A percentile compares a stretch with the other conserved stretches of the same genome.
Evolutionary conservation across 2,888 invertebrate species (phyloP).

Genomic region (Petrophora chlorosata): DNA sequence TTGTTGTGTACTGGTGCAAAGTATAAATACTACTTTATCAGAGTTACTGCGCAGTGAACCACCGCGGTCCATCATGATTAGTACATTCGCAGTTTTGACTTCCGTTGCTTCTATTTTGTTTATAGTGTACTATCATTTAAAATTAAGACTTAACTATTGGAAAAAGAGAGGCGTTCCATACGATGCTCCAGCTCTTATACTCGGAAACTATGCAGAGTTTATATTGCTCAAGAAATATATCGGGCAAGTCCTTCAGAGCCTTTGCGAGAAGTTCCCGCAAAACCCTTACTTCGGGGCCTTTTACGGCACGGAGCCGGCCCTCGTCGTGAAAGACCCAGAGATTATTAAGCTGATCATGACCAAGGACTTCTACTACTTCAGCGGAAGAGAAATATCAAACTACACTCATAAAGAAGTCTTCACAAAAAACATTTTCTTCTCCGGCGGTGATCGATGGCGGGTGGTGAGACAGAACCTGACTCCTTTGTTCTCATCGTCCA

Average conservation of each 20-base stretch:
- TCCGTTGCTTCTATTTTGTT: slow-evolving; percentile 17
- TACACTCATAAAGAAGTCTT: slow-evolving; percentile 50
- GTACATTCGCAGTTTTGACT: neutral
- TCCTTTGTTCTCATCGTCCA: slow-evolving; percentile 61
- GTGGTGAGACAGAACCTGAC: slow-evolving; percentile 62
- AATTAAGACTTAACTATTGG: slow-evolving; percentile 56
- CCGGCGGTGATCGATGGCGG: slow-evolving; percentile 63
- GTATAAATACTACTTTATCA: no score
- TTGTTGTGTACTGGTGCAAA: no score
- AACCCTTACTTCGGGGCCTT: slow-evolving; percentile 60
- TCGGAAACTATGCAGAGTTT: slow-evolving; percentile 59
- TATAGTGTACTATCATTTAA: slow-evolving; percentile 38
- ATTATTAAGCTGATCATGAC: slow-evolving; percentile 56
- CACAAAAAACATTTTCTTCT: slow-evolving; percentile 52
- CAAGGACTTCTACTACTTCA: slow-evolving; percentile 66
- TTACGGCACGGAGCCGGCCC: slow-evolving; percentile 61
- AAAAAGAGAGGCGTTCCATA: slow-evolving; percentile 50
- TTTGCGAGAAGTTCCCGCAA: slow-evolving; percentile 53
- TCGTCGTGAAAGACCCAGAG: slow-evolving; percentile 61
- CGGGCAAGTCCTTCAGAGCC: slow-evolving; percentile 40
- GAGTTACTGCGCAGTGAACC: no score
- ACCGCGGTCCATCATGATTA: neutral
- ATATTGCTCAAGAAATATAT: slow-evolving; percentile 48
- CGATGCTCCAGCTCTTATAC: slow-evolving; percentile 46
- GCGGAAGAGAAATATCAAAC: slow-evolving; percentile 53